Evolutionary conservation across 2,797 vertebrate species (phyloP).

Genomic region (Zalophus californianus): DNA sequence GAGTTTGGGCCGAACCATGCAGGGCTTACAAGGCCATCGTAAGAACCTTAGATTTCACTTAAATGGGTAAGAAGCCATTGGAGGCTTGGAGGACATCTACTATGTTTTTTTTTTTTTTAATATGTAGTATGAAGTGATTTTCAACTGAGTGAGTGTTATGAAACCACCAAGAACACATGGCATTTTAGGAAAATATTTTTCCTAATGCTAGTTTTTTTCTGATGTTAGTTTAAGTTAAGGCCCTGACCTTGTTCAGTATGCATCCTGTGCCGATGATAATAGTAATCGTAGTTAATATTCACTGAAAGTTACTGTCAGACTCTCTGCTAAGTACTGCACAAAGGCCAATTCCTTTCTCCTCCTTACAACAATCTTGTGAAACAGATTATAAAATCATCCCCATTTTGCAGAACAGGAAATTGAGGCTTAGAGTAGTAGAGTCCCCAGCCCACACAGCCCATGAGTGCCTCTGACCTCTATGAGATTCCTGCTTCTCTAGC

Average conservation of each 20-base stretch:
- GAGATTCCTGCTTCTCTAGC: not conserved
- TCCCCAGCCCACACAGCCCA: not conserved
- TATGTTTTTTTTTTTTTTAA: not conserved
- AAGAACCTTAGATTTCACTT: not conserved
- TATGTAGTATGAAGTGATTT: conserved; percentile 39
- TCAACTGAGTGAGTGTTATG: not conserved
- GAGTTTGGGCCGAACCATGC: not conserved
- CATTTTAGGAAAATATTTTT: not conserved
- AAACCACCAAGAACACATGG: not conserved
- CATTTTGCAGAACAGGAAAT: not conserved
- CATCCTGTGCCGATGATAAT: not conserved
- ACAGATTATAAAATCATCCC: not conserved
- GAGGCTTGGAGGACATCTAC: not conserved
- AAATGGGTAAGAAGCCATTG: not conserved
- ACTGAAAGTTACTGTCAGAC: not conserved
- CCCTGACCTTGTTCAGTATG: not conserved
- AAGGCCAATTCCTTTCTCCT: not conserved
- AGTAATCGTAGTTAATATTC: not conserved
- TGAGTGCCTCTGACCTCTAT: not conserved
- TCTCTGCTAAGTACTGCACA: not conserved
- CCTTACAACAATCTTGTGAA: not conserved
- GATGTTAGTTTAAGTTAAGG: not conserved
- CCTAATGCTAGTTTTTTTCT: not conserved
- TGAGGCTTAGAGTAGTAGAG: not conserved
- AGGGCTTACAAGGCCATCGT: not conserved